Conservation (phyloP, 2,888 invertebrate genomes). For the Fabriciana adippe region DNA sequence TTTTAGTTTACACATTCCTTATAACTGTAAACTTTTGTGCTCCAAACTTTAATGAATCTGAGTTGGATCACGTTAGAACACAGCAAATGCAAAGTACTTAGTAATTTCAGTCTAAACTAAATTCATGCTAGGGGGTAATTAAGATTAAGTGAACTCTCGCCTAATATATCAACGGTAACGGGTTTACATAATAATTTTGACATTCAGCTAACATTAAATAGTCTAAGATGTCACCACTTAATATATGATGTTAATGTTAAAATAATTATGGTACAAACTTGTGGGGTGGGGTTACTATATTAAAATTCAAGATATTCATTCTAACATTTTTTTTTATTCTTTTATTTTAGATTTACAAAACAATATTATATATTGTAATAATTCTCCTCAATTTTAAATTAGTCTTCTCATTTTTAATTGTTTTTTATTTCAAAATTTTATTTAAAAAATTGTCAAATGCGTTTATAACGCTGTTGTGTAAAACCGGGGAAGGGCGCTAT, state of each 20-base stretch:
- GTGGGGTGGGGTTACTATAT: neutral
- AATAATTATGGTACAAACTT: neutral
- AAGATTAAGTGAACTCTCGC: slow-evolving; percentile 31
- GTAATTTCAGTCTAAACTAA: slow-evolving; percentile 26
- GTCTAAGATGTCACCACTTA: neutral
- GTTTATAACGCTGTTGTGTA: no score
- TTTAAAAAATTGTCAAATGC: no score
- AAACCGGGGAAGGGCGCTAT: no score
- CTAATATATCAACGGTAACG: slow-evolving; percentile 31
- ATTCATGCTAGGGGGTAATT: slow-evolving; percentile 35
- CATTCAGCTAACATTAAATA: slow-evolving; percentile 25
- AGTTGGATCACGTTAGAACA: slow-evolving; percentile 11
- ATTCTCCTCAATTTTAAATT: no score
- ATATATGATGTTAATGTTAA: neutral
- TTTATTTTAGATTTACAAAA: no score
- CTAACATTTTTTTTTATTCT: no score
- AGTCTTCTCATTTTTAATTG: no score
- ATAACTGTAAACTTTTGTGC: slow-evolving; percentile 9
- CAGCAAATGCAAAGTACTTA: slow-evolving; percentile 24
- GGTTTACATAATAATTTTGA: slow-evolving; percentile 33
- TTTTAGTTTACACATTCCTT: slow-evolving; percentile 10
- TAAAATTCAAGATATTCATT: neutral
- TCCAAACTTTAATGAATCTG: slow-evolving; percentile 11
- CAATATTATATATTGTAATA: no score
- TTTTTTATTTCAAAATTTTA: no score